Evolutionary conservation across 2,113 vertebrate species (phyloP), one percentile per base, ranked within the genome.

Genomic region (Redunca redunca): DNA sequence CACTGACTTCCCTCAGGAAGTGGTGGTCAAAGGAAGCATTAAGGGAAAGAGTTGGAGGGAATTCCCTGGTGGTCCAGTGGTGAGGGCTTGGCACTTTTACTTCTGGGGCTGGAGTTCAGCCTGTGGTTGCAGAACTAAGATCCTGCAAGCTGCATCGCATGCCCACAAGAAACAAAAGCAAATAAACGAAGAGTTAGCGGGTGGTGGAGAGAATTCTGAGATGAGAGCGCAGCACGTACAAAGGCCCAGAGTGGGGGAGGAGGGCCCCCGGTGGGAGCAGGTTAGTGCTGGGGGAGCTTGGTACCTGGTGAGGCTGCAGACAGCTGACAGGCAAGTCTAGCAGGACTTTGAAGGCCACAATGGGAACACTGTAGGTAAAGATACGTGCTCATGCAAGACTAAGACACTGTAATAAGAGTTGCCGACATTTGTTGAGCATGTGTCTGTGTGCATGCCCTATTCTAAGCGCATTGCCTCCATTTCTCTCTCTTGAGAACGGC

Each of bases 381-480:
- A 10, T 26, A 7, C 4, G 40, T 50, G 62, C 33, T 89, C 28
- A 2, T 0, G 67, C 58, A 19, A 28, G 12, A 57, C 53, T 6
- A 40, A 50, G 25, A 17, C 17, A 16, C 1, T 7, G 88, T 30
- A 13, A 8, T 11, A 14, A 60, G 2, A 40, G 28, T 2, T 0
- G 11, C 50, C 40, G n/a, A 4, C n/a, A 7, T 55, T 81, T 13
- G 62, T 2, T 53, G 83, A 33, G 36, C 67, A 6, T 3, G 3
- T 8, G 1, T 9, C 10, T 11, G 30, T 14, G 33, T 0, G 12
- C 26, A 11, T 7, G 21, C 57, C 16, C 8, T 46, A 2, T 23
- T 52, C 89, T 60, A 9, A 93, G 86, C 21, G 2, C 30, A 30
- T 36, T 26, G n/a, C 25, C 14, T 87, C 58, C 9, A 40, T 40